Conservation (phyloP, 2,888 invertebrate species). For the Parthenolecanium corni region DNA sequence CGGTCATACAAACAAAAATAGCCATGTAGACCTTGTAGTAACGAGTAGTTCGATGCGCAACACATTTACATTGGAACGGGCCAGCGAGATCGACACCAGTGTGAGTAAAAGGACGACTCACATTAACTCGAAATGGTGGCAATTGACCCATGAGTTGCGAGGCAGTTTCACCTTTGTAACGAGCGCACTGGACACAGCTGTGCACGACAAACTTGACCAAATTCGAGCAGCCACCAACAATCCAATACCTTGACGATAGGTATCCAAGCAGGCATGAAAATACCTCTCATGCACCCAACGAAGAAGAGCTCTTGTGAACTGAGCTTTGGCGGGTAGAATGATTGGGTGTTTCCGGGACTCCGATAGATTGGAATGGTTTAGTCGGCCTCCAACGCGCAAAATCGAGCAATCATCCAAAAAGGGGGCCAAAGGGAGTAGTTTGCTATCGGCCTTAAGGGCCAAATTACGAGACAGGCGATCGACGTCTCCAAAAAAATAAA, state of each 20-base stretch:
- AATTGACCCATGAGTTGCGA: not conserved
- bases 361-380: not conserved
- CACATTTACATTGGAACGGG: not conserved
- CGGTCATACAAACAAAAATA: not conserved
- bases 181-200: not conserved
- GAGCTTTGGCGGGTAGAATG: not conserved
- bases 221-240: not conserved
- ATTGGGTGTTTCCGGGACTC: not conserved
- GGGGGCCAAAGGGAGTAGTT: not conserved
- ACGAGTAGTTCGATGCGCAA: not conserved
- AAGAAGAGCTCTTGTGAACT: not conserved
- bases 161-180: not conserved
- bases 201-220: not conserved
- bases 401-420: not conserved
- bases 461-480: not conserved
- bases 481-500: not conserved
- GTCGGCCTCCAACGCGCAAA: conserved; percentile 10
- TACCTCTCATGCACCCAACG: not conserved
- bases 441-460: not conserved
- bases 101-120: not conserved
- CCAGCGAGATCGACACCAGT: not conserved
- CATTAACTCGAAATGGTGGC: not conserved
- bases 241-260: not conserved
- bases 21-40: not conserved
- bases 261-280: not conserved